Evolutionary conservation across 2,113 vertebrate genomes (phyloP).

Genomic region (Nycticebus coucang): DNA sequence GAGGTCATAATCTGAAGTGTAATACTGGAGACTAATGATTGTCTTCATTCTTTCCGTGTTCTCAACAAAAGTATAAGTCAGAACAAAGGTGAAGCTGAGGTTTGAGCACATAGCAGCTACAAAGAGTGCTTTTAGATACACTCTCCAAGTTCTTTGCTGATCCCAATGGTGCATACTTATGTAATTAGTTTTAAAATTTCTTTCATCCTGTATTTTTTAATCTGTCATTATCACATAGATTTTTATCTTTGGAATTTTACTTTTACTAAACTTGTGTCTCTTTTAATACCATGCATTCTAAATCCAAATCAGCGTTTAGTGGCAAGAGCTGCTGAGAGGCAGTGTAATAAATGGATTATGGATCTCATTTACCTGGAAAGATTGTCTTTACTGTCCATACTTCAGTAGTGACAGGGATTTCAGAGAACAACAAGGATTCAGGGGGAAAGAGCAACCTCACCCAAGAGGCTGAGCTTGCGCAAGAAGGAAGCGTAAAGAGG

Average conservation of each 20-base stretch:
- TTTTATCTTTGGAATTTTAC: constrained; percentile 37
- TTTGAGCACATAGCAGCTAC: background rate
- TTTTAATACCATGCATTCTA: background rate
- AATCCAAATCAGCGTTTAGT: background rate
- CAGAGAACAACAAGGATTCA: background rate
- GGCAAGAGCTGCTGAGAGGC: background rate
- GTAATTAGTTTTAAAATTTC: background rate
- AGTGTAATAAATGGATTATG: background rate
- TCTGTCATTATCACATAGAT: background rate
- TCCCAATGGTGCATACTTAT: background rate
- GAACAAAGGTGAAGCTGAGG: background rate
- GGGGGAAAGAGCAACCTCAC: background rate
- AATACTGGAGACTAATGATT: background rate
- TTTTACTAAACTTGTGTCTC: background rate
- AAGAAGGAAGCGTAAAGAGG: accelerated
- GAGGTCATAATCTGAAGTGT: background rate
- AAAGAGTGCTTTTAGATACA: background rate
- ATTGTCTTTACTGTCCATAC: background rate
- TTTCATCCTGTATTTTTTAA: background rate
- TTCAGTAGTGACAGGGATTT: background rate
- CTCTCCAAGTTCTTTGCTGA: background rate
- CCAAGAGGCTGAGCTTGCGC: accelerated
- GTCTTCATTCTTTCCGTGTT: background rate
- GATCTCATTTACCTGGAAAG: background rate
- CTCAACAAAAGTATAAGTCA: background rate